Evolutionary conservation across 2,113 vertebrate genomes (phyloP), one percentile per base, ranked within the genome.

Genomic region (Xenopus tropicalis): DNA sequence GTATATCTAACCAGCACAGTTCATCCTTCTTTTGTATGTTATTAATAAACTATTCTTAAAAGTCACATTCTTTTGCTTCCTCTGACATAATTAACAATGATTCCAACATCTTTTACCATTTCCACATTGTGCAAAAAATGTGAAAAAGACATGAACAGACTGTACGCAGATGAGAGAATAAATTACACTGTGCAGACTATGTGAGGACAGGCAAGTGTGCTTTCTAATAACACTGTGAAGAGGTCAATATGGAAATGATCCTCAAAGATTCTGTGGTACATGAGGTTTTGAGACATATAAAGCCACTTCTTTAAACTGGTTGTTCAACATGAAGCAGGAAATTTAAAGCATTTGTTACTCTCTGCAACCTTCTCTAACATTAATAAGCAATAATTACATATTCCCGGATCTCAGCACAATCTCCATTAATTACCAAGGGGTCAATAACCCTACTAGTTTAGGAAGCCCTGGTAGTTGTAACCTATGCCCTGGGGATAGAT

Each of bases 101-200:
- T 56, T 44, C 61, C 61, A 44, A 73, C 52, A 66, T 73, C 52
- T 24, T 73, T 42, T 57, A 73, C 29, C 51, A 64, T 19, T 72
- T 72, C 20, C 14, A 23, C 20, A 61, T 66, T 19, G 21, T 65
- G 25, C 13, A 74, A 58, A 66, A 14, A 37, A 21, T 66, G 24
- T 44, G 43, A 62, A 48, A 71, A 71, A 71, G 22, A 51, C 22
- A n/a, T 51, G 69, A 42, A 29, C 64, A 42, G 25, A 74, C 61
- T 74, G 64, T 61, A 29, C 19, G 19, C 64, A 74, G 64, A 74
- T 61, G 64, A 23, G 29, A 23, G 52, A n/a, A 42, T 66, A 58
- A 73, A 66, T 73, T 56, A 46, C 37, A 44, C 19, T 25, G 52
- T 56, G 19, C 48, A 19, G 37, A 65, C 20, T 23, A 66, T 66